Evolutionary conservation across 2,888 invertebrate species (phyloP).

Genomic region (Argyra leucocephala): DNA sequence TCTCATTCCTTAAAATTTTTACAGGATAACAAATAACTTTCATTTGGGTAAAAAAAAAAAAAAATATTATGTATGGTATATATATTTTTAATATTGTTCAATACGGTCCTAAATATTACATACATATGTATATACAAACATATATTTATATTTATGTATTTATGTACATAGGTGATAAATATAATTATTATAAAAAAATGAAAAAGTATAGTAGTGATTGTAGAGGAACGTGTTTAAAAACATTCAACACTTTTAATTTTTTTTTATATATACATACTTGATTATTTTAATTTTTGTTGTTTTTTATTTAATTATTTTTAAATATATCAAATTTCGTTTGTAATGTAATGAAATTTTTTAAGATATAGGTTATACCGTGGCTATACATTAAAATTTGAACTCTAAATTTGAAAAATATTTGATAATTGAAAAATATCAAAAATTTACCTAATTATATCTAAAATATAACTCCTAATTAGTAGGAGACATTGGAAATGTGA

Average conservation of each 20-base stretch:
- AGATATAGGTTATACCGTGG: too few species aligned
- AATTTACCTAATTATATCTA: too few species aligned
- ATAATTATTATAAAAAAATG: background rate
- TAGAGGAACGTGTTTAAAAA: background rate
- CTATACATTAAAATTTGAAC: too few species aligned
- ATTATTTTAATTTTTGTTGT: too few species aligned
- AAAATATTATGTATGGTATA: background rate
- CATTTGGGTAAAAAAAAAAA: background rate
- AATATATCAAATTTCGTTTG: too few species aligned
- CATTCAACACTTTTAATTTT: background rate
- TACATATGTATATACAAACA: background rate
- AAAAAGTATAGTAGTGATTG: background rate
- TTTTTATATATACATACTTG: background rate
- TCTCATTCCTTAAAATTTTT: background rate
- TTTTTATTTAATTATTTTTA: too few species aligned
- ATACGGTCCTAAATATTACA: background rate
- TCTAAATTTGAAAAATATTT: too few species aligned
- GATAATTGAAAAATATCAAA: too few species aligned
- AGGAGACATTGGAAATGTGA: too few species aligned
- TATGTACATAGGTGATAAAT: background rate
- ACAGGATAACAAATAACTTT: background rate
- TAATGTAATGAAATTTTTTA: too few species aligned
- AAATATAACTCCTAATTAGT: too few species aligned
- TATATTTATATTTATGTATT: background rate
- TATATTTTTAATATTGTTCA: background rate